These are phyloP conservation scores for Hyphantria cunea DNA, from an alignment of 1,140 invertebrate genomes.

Conservation along the genomic window DNA sequence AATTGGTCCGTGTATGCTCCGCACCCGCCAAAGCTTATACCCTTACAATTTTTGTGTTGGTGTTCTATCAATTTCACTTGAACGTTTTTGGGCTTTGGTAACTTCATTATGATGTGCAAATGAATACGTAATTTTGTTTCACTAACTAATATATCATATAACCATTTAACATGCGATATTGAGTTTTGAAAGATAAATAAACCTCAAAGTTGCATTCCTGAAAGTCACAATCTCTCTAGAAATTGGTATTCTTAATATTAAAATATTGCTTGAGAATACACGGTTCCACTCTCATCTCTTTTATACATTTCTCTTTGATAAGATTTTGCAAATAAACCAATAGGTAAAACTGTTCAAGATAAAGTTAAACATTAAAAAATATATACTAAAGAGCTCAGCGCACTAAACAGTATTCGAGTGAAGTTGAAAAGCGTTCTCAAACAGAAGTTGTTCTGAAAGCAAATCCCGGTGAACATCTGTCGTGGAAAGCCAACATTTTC, in stretches of 20 bases:
- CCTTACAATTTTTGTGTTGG: slow-evolving; percentile 54
- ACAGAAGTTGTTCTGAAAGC: slow-evolving; percentile 55
- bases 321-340: neutral
- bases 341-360: slow-evolving; percentile 6
- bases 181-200: neutral
- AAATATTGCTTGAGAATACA: slow-evolving; percentile 73
- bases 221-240: neutral
- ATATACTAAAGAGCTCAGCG: slow-evolving; percentile 37
- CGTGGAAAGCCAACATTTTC: slow-evolving; percentile 54
- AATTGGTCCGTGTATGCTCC: slow-evolving; percentile 62
- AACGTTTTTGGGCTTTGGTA: slow-evolving; percentile 30
- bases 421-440: slow-evolving; percentile 44
- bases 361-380: slow-evolving; percentile 30
- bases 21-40: slow-evolving; percentile 47
- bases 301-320: neutral
- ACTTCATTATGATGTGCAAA: slow-evolving; percentile 29
- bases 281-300: slow-evolving; percentile 18
- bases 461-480: slow-evolving; percentile 70
- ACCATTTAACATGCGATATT: too few relatives aligned
- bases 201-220: neutral
- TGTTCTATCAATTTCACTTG: slow-evolving; percentile 39
- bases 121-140: slow-evolving; percentile 18
- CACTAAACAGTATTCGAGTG: slow-evolving; percentile 44
- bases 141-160: slow-evolving; percentile 1
- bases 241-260: slow-evolving; percentile 8